Base-by-base conservation (phyloP, 1,140 invertebrate species). In the Atta colombica region DNA sequence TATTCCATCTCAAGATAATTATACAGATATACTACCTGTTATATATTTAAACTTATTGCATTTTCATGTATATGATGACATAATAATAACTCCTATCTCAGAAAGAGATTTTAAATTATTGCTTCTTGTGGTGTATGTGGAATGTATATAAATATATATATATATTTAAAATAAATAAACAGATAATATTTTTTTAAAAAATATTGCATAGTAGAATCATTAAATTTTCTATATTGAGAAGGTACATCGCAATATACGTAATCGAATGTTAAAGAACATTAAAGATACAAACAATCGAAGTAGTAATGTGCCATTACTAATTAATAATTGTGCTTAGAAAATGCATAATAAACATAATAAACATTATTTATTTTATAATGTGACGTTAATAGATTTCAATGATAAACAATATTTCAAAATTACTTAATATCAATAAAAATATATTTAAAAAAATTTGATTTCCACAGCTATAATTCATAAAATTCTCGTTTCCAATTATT, bases 341-440 rank as follows among this genome's bases (percentile, higher is more conserved):
- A 8, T 72, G 31, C 21, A 55, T 35, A 74, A 35, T 55, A 51
- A 8, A 14, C 21, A 55, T 35, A 74, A 35, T 55, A 51, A 8
- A 14, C 35, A 35, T 74, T 58, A 74, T 31, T 74, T 18, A 74
- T 21, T 74, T 35, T 74, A 35, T 21, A 74, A 74, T 16, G 1
- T 2, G 18, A 74, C 10, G 18, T 55, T 18, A 12, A 55, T 72
- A 55, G 8, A 55, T 2, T 21, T 12, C 35, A 55, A 74, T 3
- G 5, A 0, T n/a, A n/a, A 58, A 58, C 35, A 74, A 35, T 21
- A 74, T 74, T 74, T 55, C 2, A 21, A 1, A 5, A 35, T n/a
- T n/a, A 31, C 21, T 55, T 58, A 74, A 35, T 74, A 58, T 35
- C 2, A n/a, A 14, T 21, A 1, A 72, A 55, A 31, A 55, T 14